Evolutionary conservation across 2,113 vertebrate genomes (phyloP).

Genomic region (Cottus gobio): DNA sequence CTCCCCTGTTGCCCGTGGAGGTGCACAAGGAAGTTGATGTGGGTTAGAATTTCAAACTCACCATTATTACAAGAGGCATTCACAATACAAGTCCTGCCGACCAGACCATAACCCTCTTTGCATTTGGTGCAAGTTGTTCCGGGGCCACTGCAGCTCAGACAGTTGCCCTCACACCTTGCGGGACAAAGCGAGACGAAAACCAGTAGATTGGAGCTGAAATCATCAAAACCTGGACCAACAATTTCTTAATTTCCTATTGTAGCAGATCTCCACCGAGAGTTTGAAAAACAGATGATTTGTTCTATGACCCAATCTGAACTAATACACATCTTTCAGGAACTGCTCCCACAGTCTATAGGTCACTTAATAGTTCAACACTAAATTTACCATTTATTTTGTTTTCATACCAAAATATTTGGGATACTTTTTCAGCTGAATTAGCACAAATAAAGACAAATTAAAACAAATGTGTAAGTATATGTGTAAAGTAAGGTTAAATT

Average conservation of each 20-base stretch:
- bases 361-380: too few species aligned
- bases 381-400: too few species aligned
- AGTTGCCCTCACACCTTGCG: conserved; percentile 90
- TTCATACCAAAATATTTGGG: too few species aligned
- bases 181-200: not conserved
- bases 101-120: conserved; percentile 86
- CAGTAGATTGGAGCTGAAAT: not conserved
- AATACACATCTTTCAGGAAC: too few species aligned
- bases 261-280: not conserved
- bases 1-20: not conserved
- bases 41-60: conserved; percentile 67
- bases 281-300: too few species aligned
- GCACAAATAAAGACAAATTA: too few species aligned
- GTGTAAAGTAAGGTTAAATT: too few species aligned
- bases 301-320: too few species aligned
- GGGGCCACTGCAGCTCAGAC: conserved; percentile 86
- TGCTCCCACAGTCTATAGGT: too few species aligned
- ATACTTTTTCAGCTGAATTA: too few species aligned
- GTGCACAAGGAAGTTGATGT: not conserved
- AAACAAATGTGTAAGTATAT: too few species aligned
- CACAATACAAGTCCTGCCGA: conserved; percentile 85
- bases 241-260: not conserved
- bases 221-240: not conserved
- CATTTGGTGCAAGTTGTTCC: conserved; percentile 87
- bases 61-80: conserved; percentile 91